Conservation (phyloP, 2,797 vertebrate species). For the Adrianichthys oophorus region DNA sequence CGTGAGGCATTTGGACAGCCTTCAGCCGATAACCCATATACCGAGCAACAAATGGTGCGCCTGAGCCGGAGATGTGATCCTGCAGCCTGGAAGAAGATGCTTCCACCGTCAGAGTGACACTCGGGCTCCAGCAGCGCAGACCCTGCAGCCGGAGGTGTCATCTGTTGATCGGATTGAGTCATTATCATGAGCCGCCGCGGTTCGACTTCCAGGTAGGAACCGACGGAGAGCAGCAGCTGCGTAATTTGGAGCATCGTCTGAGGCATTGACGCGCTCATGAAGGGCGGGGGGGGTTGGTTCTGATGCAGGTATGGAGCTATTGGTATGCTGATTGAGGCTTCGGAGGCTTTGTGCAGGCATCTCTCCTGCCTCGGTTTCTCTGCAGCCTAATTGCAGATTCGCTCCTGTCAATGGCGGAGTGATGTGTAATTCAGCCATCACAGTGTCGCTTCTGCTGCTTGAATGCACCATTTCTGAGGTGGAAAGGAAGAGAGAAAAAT, state of each 20-base stretch:
- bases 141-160: constrained; percentile 39
- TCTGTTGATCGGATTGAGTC: constrained; percentile 69
- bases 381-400: constrained; percentile 43
- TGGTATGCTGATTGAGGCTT: constrained; percentile 69
- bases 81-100: constrained; percentile 40
- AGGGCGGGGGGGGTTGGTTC: constrained; percentile 9
- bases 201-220: constrained; percentile 66
- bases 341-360: constrained; percentile 54
- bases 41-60: constrained; percentile 58
- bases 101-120: constrained; percentile 16
- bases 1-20: constrained; percentile 72
- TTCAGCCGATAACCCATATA: constrained; percentile 57
- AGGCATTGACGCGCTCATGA: not conserved
- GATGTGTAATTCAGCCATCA: constrained; percentile 42
- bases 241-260: constrained; percentile 1
- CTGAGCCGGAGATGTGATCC: constrained; percentile 27
- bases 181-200: constrained; percentile 59
- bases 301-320: constrained; percentile 43
- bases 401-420: constrained; percentile 36
- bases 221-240: not conserved
- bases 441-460: constrained; percentile 21
- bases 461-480: constrained; percentile 38
- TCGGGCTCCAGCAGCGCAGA: constrained; percentile 22
- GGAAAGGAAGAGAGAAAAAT: not conserved
- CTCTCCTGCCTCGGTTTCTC: constrained; percentile 15